Conservation (phyloP, 2,797 vertebrate genomes). For the Gadopsis bispinosus region DNA sequence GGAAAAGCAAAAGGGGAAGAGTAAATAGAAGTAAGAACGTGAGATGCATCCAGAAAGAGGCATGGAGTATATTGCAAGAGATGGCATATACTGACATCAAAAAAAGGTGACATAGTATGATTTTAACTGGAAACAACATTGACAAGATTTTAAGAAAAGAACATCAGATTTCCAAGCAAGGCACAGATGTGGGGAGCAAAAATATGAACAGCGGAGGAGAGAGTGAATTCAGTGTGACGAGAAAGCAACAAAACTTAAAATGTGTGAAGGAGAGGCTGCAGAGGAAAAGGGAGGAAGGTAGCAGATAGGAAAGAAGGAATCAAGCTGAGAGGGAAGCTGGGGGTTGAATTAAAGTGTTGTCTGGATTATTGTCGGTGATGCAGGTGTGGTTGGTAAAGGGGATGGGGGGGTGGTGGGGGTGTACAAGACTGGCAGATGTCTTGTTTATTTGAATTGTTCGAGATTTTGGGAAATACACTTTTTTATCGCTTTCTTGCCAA, state of each 20-base stretch:
- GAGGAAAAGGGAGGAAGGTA: slow-evolving; percentile 11
- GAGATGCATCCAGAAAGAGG: slow-evolving; percentile 56
- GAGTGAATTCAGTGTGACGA: slow-evolving; percentile 26
- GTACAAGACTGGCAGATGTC: not conserved
- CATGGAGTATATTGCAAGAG: slow-evolving; percentile 47
- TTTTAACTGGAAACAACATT: slow-evolving; percentile 49
- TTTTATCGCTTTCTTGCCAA: not conserved
- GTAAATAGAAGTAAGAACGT: slow-evolving; percentile 56
- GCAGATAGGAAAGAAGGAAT: slow-evolving; percentile 4
- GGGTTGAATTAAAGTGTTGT: not conserved
- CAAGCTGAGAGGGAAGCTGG: slow-evolving; percentile 6
- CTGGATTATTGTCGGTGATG: not conserved
- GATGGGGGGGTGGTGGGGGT: not conserved
- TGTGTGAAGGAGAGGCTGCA: slow-evolving; percentile 27
- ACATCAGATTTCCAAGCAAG: slow-evolving; percentile 33
- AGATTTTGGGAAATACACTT: not conserved
- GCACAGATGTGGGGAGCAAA: slow-evolving; percentile 22
- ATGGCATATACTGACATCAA: slow-evolving; percentile 37
- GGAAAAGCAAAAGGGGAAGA: slow-evolving; percentile 36
- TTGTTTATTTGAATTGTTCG: not conserved
- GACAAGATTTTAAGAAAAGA: slow-evolving; percentile 46
- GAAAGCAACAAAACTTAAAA: slow-evolving; percentile 42
- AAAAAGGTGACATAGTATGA: slow-evolving; percentile 42
- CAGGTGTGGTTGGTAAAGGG: not conserved
- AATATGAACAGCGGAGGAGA: slow-evolving; percentile 25